Conservation (phyloP, 2,797 vertebrate genomes). For the Taenioides sp. region DNA sequence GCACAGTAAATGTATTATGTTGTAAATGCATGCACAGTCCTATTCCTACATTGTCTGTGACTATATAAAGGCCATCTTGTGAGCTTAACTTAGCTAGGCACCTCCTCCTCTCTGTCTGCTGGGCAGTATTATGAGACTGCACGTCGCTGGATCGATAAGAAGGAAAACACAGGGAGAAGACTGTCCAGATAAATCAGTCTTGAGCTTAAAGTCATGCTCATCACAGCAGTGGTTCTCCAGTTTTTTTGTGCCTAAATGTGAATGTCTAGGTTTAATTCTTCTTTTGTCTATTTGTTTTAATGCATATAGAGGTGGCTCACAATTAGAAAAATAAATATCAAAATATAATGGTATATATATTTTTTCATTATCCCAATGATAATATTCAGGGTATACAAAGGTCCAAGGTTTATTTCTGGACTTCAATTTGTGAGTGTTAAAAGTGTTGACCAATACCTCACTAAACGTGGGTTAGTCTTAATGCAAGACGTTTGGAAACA, state of each 20-base stretch:
- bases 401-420: no score
- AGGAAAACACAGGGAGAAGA: slow-evolving; percentile 67
- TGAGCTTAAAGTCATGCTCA: slow-evolving; percentile 45
- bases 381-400: no score
- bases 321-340: no score
- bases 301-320: no score
- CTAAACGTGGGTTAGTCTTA: not conserved
- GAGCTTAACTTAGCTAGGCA: slow-evolving; percentile 50
- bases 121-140: slow-evolving; percentile 65
- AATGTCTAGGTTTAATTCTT: no score
- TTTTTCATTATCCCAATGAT: no score
- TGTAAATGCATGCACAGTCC: not conserved
- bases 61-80: slow-evolving; percentile 47
- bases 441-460: no score
- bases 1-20: not conserved
- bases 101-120: slow-evolving; percentile 61
- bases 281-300: no score
- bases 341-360: no score
- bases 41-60: slow-evolving; percentile 29
- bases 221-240: slow-evolving; percentile 45
- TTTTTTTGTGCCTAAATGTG: no score
- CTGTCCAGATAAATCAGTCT: slow-evolving; percentile 67
- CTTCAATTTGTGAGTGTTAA: no score
- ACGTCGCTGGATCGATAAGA: slow-evolving; percentile 67
- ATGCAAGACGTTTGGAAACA: not conserved